phyloP scores from a whole-genome alignment of 2,888 invertebrate species.

The Theretra japonica region DNA sequence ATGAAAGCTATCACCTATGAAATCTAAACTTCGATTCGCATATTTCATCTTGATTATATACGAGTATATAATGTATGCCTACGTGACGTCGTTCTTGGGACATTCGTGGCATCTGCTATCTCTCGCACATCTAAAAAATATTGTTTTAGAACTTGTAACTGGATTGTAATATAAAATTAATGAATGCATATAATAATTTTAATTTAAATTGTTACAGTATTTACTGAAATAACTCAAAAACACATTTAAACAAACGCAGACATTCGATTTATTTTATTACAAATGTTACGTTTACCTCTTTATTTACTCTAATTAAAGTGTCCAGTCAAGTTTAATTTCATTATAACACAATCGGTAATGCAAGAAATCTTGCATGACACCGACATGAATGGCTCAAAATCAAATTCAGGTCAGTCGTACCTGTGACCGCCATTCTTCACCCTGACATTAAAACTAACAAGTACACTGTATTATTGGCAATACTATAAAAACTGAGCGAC shows the following conservation, averaged over 20 bases:
- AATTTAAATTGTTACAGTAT: not conserved
- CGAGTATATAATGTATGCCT: too few species aligned
- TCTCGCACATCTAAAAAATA: too few species aligned
- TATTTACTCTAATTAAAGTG: not conserved
- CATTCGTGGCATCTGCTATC: too few species aligned
- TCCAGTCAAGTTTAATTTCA: not conserved
- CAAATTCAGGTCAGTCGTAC: constrained; percentile 71
- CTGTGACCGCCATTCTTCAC: constrained; percentile 72
- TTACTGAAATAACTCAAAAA: not conserved
- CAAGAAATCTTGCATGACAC: constrained; percentile 37
- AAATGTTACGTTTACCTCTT: not conserved
- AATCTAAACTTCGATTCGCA: too few species aligned
- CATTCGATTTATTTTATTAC: not conserved
- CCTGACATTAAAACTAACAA: constrained; percentile 77
- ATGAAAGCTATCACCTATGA: too few species aligned
- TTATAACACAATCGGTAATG: constrained; percentile 17
- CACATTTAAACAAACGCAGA: not conserved
- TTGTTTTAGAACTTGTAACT: too few species aligned
- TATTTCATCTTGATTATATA: too few species aligned
- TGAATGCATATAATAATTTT: not conserved
- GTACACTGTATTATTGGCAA: constrained; percentile 71
- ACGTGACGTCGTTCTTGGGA: too few species aligned
- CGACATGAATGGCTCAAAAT: constrained; percentile 42
- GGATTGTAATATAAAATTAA: too few species aligned
- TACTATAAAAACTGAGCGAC: constrained; percentile 80